Conservation (phyloP, 2,797 vertebrate species). For the Argentina silus region DNA sequence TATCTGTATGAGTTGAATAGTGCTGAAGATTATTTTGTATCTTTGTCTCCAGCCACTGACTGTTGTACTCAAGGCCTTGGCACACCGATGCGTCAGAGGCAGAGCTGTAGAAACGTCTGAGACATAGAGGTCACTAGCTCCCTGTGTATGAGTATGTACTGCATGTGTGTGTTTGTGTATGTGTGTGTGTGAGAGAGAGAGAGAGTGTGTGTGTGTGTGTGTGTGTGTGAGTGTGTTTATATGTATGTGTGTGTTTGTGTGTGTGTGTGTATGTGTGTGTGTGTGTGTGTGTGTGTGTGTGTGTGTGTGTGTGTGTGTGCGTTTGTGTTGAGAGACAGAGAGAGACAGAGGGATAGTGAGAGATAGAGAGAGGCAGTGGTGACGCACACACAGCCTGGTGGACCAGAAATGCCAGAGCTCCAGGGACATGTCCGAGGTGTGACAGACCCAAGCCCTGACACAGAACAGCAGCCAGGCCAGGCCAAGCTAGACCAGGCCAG, state of each 20-base stretch:
- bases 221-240: background rate
- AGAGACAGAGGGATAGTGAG: background rate
- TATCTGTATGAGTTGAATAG: constrained; percentile 60
- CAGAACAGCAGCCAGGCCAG: constrained; percentile 73
- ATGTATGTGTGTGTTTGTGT: background rate
- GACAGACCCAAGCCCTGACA: constrained; percentile 69
- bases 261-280: background rate
- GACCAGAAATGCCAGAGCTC: constrained; percentile 55
- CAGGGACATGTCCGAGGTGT: constrained; percentile 70
- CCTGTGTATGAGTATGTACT: background rate
- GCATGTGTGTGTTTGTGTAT: background rate
- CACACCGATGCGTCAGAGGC: background rate
- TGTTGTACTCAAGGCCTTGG: background rate
- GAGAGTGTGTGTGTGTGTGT: background rate
- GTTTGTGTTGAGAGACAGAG: background rate
- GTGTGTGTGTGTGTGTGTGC: background rate
- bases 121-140: background rate
- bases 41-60: background rate
- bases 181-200: background rate
- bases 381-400: background rate
- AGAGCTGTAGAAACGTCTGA: background rate
- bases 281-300: background rate
- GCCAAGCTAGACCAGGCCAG: constrained; percentile 50
- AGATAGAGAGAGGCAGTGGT: constrained; percentile 30
- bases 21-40: constrained; percentile 46